These are phyloP conservation scores for Tragelaphus strepsiceros DNA, from an alignment of 2,113 vertebrate genomes.

Conservation along the genomic window DNA sequence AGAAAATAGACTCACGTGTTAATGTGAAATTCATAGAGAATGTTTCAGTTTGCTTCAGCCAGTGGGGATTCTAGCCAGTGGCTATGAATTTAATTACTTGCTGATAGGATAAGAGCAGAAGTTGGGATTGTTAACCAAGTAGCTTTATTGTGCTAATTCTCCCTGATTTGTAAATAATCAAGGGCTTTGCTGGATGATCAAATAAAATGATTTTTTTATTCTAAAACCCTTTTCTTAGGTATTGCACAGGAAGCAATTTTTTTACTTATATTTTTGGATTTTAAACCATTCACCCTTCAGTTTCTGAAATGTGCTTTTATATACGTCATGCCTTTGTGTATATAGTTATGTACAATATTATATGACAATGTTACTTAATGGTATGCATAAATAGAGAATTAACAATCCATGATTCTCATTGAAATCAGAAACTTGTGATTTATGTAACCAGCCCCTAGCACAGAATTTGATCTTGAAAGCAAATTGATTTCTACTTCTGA, in stretches of 20 bases:
- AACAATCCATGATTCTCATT: background rate
- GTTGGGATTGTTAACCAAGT: background rate
- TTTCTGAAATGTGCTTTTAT: background rate
- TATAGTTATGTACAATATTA: background rate
- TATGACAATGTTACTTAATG: slow-evolving; percentile 3
- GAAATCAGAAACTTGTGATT: slow-evolving; percentile 22
- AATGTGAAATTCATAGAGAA: background rate
- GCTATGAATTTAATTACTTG: background rate
- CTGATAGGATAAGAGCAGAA: background rate
- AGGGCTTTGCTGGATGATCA: background rate
- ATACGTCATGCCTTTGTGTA: background rate
- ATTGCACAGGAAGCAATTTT: background rate
- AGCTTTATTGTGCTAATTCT: background rate
- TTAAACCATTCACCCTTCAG: background rate
- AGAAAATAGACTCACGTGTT: background rate
- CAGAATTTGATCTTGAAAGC: slow-evolving; percentile 1
- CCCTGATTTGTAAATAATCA: background rate
- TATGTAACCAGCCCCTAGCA: background rate
- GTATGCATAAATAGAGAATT: background rate
- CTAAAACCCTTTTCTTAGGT: background rate
- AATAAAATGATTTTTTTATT: background rate
- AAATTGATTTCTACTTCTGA: background rate
- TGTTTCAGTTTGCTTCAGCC: background rate
- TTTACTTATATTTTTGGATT: background rate
- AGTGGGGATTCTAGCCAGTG: background rate